A percentile compares a stretch with the other conserved stretches of the same genome.
These are phyloP conservation scores for Crypturellus undulatus DNA, from an alignment of 2,113 vertebrate genomes.

Conservation along the genomic window DNA sequence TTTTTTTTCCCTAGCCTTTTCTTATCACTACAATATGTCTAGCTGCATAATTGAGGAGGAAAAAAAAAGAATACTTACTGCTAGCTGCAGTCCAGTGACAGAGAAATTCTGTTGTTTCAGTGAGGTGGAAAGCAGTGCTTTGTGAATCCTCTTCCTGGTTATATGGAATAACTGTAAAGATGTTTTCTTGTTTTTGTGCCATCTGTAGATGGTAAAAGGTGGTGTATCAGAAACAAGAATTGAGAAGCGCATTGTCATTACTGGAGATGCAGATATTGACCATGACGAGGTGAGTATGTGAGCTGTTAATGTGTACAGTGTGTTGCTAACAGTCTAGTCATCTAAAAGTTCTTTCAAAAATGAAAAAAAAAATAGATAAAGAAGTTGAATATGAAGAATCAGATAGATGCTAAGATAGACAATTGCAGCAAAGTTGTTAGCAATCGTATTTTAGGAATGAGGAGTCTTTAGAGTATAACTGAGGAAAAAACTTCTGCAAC, in stretches of 20 bases:
- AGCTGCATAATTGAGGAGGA: background rate
- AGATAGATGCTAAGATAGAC: background rate
- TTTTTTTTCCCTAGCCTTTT: background rate
- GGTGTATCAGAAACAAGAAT: constrained; percentile 98
- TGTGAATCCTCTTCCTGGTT: background rate
- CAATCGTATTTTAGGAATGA: fast-evolving
- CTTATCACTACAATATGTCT: background rate
- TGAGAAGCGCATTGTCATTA: constrained; percentile 98
- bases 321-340: background rate
- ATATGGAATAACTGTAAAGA: background rate
- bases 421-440: background rate
- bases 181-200: background rate
- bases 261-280: constrained; percentile 96
- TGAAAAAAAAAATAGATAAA: background rate
- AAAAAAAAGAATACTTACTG: background rate
- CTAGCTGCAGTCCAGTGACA: background rate
- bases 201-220: constrained; percentile 88
- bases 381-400: background rate
- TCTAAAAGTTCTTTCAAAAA: background rate
- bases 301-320: background rate
- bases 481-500: background rate
- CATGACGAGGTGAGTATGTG: constrained; percentile 90
- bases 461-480: background rate
- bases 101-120: background rate
- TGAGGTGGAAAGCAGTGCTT: background rate